These are phyloP conservation scores for Novumbra hubbsi DNA, from an alignment of 2,797 vertebrate genomes.

Conservation along the genomic window DNA sequence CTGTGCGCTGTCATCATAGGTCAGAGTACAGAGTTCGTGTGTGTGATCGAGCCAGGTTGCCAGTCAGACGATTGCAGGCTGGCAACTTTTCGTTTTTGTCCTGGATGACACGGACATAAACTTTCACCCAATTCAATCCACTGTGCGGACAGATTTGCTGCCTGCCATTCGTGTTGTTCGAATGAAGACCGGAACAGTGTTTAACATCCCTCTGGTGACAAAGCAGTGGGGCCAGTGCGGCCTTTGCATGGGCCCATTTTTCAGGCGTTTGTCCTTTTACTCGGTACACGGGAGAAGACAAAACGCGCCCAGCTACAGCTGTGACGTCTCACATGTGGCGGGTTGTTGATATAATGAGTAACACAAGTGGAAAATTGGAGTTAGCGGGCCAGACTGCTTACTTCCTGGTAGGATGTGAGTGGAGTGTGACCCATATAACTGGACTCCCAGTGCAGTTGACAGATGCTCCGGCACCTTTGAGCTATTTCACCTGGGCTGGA, in stretches of 20 bases:
- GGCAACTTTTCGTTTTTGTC: too few relatives aligned
- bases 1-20: neutral
- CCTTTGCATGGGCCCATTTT: slow-evolving; percentile 56
- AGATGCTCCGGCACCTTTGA: slow-evolving; percentile 1
- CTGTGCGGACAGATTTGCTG: neutral
- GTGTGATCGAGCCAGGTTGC: neutral
- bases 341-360: slow-evolving; percentile 73
- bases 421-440: slow-evolving; percentile 55
- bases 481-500: neutral
- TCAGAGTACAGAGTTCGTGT: slow-evolving; percentile 6
- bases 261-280: slow-evolving; percentile 65
- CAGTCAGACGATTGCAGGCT: neutral
- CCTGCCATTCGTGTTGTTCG: neutral
- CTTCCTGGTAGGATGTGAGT: slow-evolving; percentile 69
- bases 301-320: slow-evolving; percentile 60
- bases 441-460: neutral
- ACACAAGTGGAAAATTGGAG: slow-evolving; percentile 74
- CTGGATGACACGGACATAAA: neutral
- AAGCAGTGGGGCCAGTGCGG: slow-evolving; percentile 34
- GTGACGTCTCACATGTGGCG: slow-evolving; percentile 72
- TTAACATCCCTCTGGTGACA: neutral
- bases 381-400: slow-evolving; percentile 66
- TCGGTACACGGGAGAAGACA: slow-evolving; percentile 32
- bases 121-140: neutral
- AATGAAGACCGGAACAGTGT: neutral